Base-by-base conservation (phyloP, 2,797 vertebrate genomes). In the Onychomys leucogaster region DNA sequence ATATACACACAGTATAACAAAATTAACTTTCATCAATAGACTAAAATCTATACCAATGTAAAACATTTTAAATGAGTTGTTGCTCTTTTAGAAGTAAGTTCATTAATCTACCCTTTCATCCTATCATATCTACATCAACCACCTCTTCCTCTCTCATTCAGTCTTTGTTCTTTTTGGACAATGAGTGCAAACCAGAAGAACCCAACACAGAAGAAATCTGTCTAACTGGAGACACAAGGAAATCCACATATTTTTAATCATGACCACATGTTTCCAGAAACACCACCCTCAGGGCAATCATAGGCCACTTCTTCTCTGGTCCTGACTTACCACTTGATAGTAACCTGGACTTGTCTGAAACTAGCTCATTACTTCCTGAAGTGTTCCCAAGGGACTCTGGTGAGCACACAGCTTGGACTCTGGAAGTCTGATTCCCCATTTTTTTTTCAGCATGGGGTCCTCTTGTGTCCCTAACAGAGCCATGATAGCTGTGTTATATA, bases 361-460 rank as follows among this genome's bases (percentile, higher is more conserved):
- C 23, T 25, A 16, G 34, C 32, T 41, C 61, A 25, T 21, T 8
- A 4, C 12, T 93, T 59, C 17, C 34, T 41, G n/a, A 14, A 46
- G 14, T 14, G 10, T 29, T 27, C 7, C 10, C 2, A 3, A 2
- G 8, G 11, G 11, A 19, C 8, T 27, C 23, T 2, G 23, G 7
- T 32, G 23, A 49, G 1, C 34, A 6, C 32, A 2, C 9, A 49
- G 8, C 80, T 85, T 1, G 6, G 59, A 16, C n/a, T 69, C 6
- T 67, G 32, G 23, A n/a, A 17, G 0, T 25, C 57, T 3, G 6
- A 4, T 29, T 21, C 59, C 67, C 6, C 7, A 4, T 11, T 27
- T 5, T 46, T 27, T 21, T 0, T 41, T n/a, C 32, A 6, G 2
- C 2, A 3, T 1, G 0, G 11, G 14, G 16, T 23, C 41, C 5